Percentiles rank a stretch among this genome's conserved stretches.
These are phyloP conservation scores for Zoanthus solanderi DNA, from an alignment of 92 coral and sea anemone genomes.

Conservation along the genomic window DNA sequence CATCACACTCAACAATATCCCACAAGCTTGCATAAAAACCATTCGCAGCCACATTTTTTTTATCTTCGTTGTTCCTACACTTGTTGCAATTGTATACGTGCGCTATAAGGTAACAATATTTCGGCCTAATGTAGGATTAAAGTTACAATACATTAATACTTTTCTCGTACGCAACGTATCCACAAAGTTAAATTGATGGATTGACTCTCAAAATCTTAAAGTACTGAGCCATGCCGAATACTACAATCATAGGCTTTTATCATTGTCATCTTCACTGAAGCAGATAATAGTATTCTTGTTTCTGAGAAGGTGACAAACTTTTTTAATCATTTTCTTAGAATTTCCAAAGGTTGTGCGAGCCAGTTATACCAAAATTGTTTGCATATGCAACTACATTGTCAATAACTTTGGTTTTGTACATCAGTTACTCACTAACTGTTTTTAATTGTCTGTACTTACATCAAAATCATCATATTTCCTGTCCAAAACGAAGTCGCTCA, in stretches of 20 bases:
- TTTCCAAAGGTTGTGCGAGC: not conserved
- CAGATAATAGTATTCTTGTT: slow-evolving; percentile 9
- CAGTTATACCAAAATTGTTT: not conserved
- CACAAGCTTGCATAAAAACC: too few species aligned
- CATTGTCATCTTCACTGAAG: not conserved
- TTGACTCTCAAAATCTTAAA: not conserved
- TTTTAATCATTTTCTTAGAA: not conserved
- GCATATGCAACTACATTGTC: not conserved
- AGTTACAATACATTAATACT: too few species aligned
- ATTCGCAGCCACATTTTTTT: too few species aligned
- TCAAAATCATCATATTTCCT: not conserved
- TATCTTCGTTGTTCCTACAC: too few species aligned
- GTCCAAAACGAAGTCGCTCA: not conserved
- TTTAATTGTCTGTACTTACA: not conserved
- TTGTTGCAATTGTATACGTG: too few species aligned
- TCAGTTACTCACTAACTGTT: not conserved
- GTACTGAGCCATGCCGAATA: not conserved
- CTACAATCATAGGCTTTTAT: not conserved
- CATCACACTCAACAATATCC: too few species aligned
- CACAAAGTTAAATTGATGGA: too few species aligned
- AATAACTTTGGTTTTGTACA: not conserved
- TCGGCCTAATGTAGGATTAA: too few species aligned
- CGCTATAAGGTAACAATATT: too few species aligned
- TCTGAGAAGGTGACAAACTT: not conserved
- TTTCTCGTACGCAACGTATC: too few species aligned